These are phyloP conservation scores for Carassius gibelio DNA, from an alignment of 2,113 vertebrate genomes.

Conservation along the genomic window DNA sequence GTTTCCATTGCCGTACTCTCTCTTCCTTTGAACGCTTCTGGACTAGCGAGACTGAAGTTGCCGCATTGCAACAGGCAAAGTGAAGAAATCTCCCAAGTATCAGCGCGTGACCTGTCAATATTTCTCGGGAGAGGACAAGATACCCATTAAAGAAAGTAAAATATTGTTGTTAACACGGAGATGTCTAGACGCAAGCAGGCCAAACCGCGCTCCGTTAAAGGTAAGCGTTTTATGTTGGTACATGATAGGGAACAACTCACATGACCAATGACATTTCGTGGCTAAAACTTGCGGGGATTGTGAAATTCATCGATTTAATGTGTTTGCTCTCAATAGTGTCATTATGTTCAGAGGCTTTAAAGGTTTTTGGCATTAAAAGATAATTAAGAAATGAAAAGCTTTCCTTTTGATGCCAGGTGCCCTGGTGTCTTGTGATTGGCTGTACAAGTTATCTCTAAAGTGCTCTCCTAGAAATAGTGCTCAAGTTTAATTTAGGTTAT, in stretches of 20 bases:
- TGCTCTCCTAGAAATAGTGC: not conserved
- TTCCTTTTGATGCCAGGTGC: slow-evolving; percentile 9
- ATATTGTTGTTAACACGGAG: slow-evolving; percentile 69
- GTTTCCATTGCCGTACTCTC: slow-evolving; percentile 33
- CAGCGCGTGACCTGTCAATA: slow-evolving; percentile 63
- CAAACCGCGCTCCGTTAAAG: slow-evolving; percentile 97
- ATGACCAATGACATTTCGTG: slow-evolving; percentile 79
- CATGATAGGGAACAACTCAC: slow-evolving; percentile 48
- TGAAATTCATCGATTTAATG: slow-evolving; percentile 54
- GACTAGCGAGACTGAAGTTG: slow-evolving; percentile 73
- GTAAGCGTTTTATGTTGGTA: slow-evolving; percentile 75
- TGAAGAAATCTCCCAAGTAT: slow-evolving; percentile 63
- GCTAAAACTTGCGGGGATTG: slow-evolving; percentile 74
- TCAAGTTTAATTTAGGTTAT: not conserved
- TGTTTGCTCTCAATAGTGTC: not conserved
- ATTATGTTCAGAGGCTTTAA: not conserved
- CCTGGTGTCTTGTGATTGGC: not conserved
- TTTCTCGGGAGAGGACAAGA: slow-evolving; percentile 67
- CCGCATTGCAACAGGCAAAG: slow-evolving; percentile 97
- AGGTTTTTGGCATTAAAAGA: not conserved
- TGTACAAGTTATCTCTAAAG: not conserved
- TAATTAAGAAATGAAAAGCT: not conserved
- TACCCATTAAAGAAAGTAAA: slow-evolving; percentile 65
- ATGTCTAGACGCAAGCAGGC: slow-evolving; percentile 98
- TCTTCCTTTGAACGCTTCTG: slow-evolving; percentile 49